Evolutionary conservation across 1,140 invertebrate genomes (phyloP).

Genomic region (Drosophila nannoptera): DNA sequence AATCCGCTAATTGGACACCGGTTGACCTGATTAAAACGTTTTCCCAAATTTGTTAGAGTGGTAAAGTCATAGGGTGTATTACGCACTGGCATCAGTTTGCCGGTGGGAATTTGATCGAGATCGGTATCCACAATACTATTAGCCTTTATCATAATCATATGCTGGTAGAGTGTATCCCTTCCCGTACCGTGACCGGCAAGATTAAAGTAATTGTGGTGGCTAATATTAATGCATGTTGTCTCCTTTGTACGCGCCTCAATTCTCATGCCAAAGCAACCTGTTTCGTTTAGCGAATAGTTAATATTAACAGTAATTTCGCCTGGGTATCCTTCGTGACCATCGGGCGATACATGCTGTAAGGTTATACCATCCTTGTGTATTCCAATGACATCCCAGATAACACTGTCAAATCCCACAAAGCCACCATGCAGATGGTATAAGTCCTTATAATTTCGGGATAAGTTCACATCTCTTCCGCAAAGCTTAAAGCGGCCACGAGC

Average conservation of each 20-base stretch:
- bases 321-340: constrained; percentile 93
- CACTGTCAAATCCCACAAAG: constrained; percentile 90
- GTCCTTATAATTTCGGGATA: constrained; percentile 86
- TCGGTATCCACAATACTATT: constrained; percentile 88
- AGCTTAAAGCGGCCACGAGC: constrained; percentile 84
- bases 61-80: constrained; percentile 86
- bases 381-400: constrained; percentile 82
- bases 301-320: constrained; percentile 86
- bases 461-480: constrained; percentile 82
- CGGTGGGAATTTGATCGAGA: constrained; percentile 87
- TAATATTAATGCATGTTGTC: constrained; percentile 91
- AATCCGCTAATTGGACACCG: constrained; percentile 81
- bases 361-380: constrained; percentile 76
- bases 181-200: constrained; percentile 86
- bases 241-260: constrained; percentile 87
- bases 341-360: constrained; percentile 85
- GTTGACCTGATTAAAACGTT: constrained; percentile 73
- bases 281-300: constrained; percentile 85
- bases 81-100: constrained; percentile 83
- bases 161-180: constrained; percentile 84
- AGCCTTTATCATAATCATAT: constrained; percentile 86
- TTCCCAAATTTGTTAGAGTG: constrained; percentile 80
- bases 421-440: constrained; percentile 92
- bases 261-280: constrained; percentile 85
- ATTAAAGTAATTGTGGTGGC: constrained; percentile 96